These are phyloP conservation scores for Sycophila sp. DNA, from an alignment of 1,140 invertebrate genomes.

Conservation along the genomic window DNA sequence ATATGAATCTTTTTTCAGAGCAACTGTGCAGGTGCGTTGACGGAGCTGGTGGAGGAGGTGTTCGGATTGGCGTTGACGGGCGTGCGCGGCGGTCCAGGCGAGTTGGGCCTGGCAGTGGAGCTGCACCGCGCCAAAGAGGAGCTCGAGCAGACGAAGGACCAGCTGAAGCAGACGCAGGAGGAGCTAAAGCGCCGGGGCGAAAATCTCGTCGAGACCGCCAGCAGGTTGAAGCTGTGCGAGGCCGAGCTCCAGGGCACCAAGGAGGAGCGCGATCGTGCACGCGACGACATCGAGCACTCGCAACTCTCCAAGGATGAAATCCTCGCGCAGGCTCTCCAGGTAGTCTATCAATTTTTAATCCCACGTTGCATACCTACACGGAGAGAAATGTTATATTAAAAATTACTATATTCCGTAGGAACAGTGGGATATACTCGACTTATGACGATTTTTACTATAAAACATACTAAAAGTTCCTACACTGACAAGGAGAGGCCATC, in stretches of 20 bases:
- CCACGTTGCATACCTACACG: too few relatives aligned
- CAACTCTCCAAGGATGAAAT: constrained; percentile 83
- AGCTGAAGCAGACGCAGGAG: constrained; percentile 78
- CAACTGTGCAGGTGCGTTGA: constrained; percentile 52
- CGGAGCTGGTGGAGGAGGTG: constrained; percentile 75
- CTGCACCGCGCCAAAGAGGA: constrained; percentile 84
- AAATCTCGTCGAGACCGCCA: constrained; percentile 80
- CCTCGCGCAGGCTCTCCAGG: constrained; percentile 81
- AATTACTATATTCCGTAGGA: too few relatives aligned
- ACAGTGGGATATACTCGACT: too few relatives aligned
- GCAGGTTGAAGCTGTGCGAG: constrained; percentile 83
- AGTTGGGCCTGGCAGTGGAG: constrained; percentile 72
- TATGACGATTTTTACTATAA: too few relatives aligned
- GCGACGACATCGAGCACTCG: constrained; percentile 74
- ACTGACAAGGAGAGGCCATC: too few relatives aligned
- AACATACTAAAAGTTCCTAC: too few relatives aligned
- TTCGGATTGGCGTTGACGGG: constrained; percentile 75
- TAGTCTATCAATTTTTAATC: constrained; percentile 50
- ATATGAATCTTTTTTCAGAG: constrained; percentile 41
- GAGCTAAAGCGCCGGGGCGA: constrained; percentile 84
- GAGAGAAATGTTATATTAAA: too few relatives aligned
- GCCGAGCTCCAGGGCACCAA: constrained; percentile 81
- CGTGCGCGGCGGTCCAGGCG: constrained; percentile 64
- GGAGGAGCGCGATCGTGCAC: constrained; percentile 83
- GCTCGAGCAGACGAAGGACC: constrained; percentile 78